Base-by-base conservation (phyloP, 2,113 vertebrate genomes). In the Mustelus asterias region DNA sequence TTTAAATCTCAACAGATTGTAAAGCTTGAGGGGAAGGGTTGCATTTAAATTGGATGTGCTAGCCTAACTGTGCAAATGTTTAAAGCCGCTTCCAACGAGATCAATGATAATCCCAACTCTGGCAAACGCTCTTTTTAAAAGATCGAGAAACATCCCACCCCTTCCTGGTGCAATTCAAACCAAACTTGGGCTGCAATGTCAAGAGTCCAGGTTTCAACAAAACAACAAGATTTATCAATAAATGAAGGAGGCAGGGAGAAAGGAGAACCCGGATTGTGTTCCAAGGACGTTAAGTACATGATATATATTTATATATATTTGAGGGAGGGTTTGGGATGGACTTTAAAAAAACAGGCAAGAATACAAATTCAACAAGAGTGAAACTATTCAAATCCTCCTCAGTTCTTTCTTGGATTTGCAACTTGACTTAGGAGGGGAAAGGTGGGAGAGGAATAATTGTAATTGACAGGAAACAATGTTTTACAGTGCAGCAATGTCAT, bases 381-480 rank as follows among this genome's bases (percentile, higher is more conserved):
- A 93, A n/a, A 93, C 89, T 83, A 44, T 83, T 83, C n/a, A 83
- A 83, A 41, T 37, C 37, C 37, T 67, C 89, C 60, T 37, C 60
- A 65, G 29, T n/a, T 33, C 24, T 92, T 72, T 90, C 14, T 60
- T 22, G 60, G 60, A 33, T 67, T 65, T 65, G 89, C 60, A 93
- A 93, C 33, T 93, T 93, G 16, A 37, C 16, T 93, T 29, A 33
- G 54, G 58, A n/a, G 29, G 41, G 20, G 83, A 24, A n/a, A n/a
- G 86, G 89, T 37, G 60, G 89, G 18, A 37, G 89, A 92, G 89
- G 37, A 22, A 93, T 20, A 65, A 65, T 67, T 63, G 13, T n/a
- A 90, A 88, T 26, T 33, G 29, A 90, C 16, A 90, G 26, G 54
- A 54, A 90, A 58, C 88, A 90, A 90, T 90, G 88, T n/a, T 90